Base-by-base conservation (phyloP, 2,113 vertebrate genomes). In the Brachirus orientalis region DNA sequence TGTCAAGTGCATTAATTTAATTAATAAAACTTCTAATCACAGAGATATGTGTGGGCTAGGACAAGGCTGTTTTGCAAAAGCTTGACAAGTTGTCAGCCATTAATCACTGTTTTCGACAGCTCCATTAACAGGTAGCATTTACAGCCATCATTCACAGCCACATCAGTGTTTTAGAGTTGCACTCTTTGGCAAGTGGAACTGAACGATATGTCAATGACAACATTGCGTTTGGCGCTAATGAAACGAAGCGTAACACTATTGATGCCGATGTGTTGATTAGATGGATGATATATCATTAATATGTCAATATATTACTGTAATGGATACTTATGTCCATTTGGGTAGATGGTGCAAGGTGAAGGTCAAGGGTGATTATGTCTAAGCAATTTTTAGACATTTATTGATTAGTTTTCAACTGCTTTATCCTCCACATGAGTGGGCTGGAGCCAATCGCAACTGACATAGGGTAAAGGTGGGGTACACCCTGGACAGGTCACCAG, bases 291-390 rank as follows among this genome's bases (percentile, higher is more conserved):
- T 6, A 28, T 28, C 28, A 28, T 28, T 28, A 28, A 28, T 28
- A 28, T 28, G 6, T 28, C 6, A 28, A 28, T 28, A 28, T 28
- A 28, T 28, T 28, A 28, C 28, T 28, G 28, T 28, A 28, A 28
- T 28, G 28, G 28, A 28, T 28, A 28, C 16, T 22, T 33, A 13
- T 22, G 17, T 47, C 13, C 16, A 3, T 65, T 51, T 53, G 57
- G 36, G n/a, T 52, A 18, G 53, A 80, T 50, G 13, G 56, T 37
- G 22, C 56, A 63, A 35, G 38, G 40, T 80, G 62, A 87, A 85
- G 79, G 86, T 85, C 79, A 83, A 67, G 63, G 72, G 53, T 67
- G 22, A 37, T 69, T 55, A 12, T 28, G 6, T 28, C 61, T 35
- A 75, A 41, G 43, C 43, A 74, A 54, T 43, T 54, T 28, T 28